Evolutionary conservation across 64 coral and sea anemone genomes (phyloP), one percentile per base, ranked within the genome.

Genomic region (Catalaphyllia jardinei): DNA sequence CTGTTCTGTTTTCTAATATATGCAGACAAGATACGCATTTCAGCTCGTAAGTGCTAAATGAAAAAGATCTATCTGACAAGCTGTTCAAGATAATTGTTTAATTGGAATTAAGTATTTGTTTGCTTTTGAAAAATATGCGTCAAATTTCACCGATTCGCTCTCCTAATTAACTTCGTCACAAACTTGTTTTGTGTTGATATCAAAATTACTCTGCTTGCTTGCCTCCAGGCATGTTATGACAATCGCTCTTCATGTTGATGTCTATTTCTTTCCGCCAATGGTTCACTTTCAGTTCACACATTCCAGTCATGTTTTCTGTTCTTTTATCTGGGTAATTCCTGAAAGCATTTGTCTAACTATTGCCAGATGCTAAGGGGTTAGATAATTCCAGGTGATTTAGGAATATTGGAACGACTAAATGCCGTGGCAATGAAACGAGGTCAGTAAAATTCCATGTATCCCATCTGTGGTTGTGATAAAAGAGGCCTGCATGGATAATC

Each of bases 281-380:
- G 31, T 83, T 65, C 10, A 22, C 81, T 39, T 55, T 85, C 81
- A 85, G 71, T 85, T 85, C 52, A 69, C 25, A 69, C 25, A 85
- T 85, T 85, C 81, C 81, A 51, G 24, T 71, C 81, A 71, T 85
- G 35, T 38, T 85, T 51, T 79, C 76, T 85, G 81, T 85, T 85
- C 22, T 71, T 71, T 67, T 71, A 71, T 38, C 8, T 17, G 18
- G 14, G 69, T 67, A 50, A 29, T 69, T 27, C 65, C 4, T 69
- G 12, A 69, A 69, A 20, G 22, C 22, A 69, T 69, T 69, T 69
- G 65, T 27, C 25, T n/a, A 27, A 69, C 22, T 69, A 69, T 27
- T 69, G 6, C 20, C 38, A 85, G 22, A 85, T 71, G 35, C n/a
- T 10, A 10, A 10, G 12, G 25, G 25, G 20, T 50, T 50, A n/a